Evolutionary conservation across 1,140 invertebrate species (phyloP), one percentile per base, ranked within the genome.

Genomic region (Stratiolaelaps scimitus): DNA sequence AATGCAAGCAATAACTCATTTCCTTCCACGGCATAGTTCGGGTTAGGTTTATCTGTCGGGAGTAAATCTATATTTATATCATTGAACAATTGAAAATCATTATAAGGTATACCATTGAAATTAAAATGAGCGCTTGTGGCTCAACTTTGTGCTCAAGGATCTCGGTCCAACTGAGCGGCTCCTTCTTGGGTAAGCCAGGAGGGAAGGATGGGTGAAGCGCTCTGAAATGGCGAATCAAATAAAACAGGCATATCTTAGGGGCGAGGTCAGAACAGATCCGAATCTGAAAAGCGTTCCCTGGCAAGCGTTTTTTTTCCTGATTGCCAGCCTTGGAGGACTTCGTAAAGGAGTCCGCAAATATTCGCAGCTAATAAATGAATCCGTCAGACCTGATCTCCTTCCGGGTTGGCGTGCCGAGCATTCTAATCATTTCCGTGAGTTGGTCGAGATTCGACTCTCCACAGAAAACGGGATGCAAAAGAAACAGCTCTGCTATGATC

Each of bases 371-470:
- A 13, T n/a, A 13, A 45, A 45, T 45, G 13, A 13, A 13, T 45
- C 28, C 53, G 13, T 15, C 53, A 23, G 15, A 60, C 53, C 20
- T 60, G 4, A 60, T 60, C 20, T 60, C 53, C 26, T 26, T 26
- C n/a, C 34, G 2, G 26, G 53, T 60, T 34, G 53, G 53, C 15
- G 53, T 60, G 53, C 53, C 53, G 15, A 60, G 20, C 17, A 60
- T 19, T 17, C 53, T 15, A 10, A 60, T 60, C 53, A 60, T 60
- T 26, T 60, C 53, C 2, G 53, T 60, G 4, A 60, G 20, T 23
- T 60, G 53, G 23, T 60, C 53, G 15, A 60, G 20, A 26, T 60
- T 60, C 26, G 13, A 19, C 23, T 60, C 53, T 17, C 53, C 20
- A 15, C 15, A 29, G 53, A 60, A 60, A 20, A 60, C 53, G 1